phyloP scores from a whole-genome alignment of 2,797 vertebrate genomes.

The Loriculus beryllinus region DNA sequence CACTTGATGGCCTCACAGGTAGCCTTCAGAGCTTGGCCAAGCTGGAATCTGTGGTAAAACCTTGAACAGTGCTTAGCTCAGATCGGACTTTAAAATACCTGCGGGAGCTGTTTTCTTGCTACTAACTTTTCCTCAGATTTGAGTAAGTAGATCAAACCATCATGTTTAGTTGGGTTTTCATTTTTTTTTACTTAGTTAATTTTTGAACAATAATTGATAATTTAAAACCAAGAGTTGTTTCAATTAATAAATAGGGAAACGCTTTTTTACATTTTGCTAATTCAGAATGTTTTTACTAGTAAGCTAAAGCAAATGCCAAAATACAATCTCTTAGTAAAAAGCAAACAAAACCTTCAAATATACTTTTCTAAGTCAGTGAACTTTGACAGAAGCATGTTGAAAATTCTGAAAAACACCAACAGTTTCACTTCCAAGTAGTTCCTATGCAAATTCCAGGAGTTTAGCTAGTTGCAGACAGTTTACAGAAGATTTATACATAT shows the following conservation, averaged over 20 bases:
- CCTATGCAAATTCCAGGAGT: not conserved
- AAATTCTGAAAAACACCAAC: not conserved
- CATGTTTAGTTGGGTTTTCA: not conserved
- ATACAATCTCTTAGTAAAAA: not conserved
- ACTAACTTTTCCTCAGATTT: not conserved
- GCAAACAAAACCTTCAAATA: not conserved
- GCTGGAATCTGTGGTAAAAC: not conserved
- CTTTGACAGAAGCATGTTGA: not conserved
- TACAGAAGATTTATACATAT: not conserved
- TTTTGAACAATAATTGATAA: not conserved
- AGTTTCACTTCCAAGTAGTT: not conserved
- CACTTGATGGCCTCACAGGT: not conserved
- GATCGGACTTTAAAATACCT: not conserved
- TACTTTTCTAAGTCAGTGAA: not conserved
- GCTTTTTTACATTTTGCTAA: not conserved
- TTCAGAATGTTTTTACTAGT: not conserved
- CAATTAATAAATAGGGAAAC: not conserved
- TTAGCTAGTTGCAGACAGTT: not conserved
- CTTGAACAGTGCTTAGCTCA: not conserved
- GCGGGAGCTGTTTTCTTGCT: not conserved
- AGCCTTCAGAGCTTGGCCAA: not conserved
- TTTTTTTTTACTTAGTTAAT: not conserved
- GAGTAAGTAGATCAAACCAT: not conserved
- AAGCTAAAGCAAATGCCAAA: not conserved
- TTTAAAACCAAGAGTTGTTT: not conserved